Conservation (phyloP, 2,888 invertebrate species). For the Bellardia pandia region DNA sequence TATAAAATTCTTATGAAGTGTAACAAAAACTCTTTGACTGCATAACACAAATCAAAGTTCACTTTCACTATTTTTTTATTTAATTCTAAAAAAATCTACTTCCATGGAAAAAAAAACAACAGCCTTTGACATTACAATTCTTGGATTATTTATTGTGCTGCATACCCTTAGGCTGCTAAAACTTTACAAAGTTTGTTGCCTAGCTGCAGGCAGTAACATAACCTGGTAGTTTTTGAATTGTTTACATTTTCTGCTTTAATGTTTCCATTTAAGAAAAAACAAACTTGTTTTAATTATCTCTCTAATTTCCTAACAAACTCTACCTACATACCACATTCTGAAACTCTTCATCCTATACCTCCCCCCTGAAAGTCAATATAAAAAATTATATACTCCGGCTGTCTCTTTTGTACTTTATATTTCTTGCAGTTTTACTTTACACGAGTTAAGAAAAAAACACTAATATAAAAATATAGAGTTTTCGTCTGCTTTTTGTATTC, state of each 20-base stretch:
- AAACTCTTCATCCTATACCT: not conserved
- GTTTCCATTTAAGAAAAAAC: not conserved
- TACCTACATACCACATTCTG: not conserved
- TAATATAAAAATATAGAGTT: slow-evolving; percentile 32
- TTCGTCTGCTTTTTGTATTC: not conserved
- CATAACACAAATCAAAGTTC: too few relatives aligned
- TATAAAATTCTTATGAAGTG: too few relatives aligned
- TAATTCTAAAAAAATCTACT: too few relatives aligned
- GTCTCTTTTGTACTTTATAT: not conserved
- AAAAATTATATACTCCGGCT: not conserved
- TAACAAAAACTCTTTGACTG: too few relatives aligned
- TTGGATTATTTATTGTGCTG: not conserved
- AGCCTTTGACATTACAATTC: not conserved
- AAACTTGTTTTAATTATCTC: slow-evolving; percentile 30
- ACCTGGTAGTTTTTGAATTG: slow-evolving; percentile 12
- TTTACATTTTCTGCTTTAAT: slow-evolving; percentile 2
- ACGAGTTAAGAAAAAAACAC: not conserved
- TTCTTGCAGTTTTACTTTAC: not conserved
- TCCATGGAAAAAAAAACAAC: not conserved
- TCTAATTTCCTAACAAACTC: not conserved
- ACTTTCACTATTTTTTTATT: too few relatives aligned
- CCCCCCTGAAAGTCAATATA: slow-evolving; percentile 13
- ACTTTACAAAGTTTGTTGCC: slow-evolving; percentile 3
- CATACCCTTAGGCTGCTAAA: slow-evolving; percentile 24
- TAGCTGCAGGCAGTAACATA: slow-evolving; percentile 4